phyloP scores from a whole-genome alignment of 2,888 invertebrate species.

The Watsonalla binaria region DNA sequence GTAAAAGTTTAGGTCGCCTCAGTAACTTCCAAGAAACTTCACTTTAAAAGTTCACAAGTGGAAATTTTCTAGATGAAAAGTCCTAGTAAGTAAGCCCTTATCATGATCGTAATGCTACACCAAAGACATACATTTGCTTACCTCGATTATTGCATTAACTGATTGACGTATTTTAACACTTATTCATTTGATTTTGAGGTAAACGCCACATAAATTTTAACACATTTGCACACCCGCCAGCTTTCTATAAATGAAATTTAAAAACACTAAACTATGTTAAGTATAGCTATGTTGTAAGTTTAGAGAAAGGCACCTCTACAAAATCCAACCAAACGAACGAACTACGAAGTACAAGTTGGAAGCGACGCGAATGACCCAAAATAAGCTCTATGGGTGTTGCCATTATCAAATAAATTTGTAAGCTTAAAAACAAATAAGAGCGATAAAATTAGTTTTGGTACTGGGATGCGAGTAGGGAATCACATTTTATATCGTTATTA shows the following conservation, averaged over 20 bases:
- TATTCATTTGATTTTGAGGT: conserved; percentile 39
- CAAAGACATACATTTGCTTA: conserved; percentile 52
- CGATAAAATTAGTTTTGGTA: conserved; percentile 3
- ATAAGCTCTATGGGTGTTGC: conserved; percentile 75
- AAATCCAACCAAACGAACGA: conserved; percentile 44
- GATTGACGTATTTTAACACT: conserved; percentile 47
- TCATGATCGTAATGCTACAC: conserved; percentile 44
- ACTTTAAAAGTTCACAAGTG: conserved; percentile 73
- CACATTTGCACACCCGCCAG: conserved; percentile 78
- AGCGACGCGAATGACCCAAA: conserved; percentile 77
- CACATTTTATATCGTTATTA: no score
- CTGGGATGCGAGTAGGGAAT: background rate
- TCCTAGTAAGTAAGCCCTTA: conserved; percentile 65
- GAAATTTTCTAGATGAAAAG: conserved; percentile 79
- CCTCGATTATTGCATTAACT: conserved; percentile 74
- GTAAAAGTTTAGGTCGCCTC: conserved; percentile 59
- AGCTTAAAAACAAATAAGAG: conserved; percentile 42
- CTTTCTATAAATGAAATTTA: conserved; percentile 66
- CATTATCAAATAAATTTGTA: conserved; percentile 45
- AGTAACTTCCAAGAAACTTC: conserved; percentile 70
- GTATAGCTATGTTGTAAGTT: conserved; percentile 62
- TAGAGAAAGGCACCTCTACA: conserved; percentile 78
- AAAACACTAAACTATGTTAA: conserved; percentile 71
- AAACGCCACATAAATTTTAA: conserved; percentile 49
- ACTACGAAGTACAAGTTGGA: conserved; percentile 69